These are phyloP conservation scores for Xylocopa sonorina DNA, from an alignment of 1,140 invertebrate genomes.

Conservation along the genomic window DNA sequence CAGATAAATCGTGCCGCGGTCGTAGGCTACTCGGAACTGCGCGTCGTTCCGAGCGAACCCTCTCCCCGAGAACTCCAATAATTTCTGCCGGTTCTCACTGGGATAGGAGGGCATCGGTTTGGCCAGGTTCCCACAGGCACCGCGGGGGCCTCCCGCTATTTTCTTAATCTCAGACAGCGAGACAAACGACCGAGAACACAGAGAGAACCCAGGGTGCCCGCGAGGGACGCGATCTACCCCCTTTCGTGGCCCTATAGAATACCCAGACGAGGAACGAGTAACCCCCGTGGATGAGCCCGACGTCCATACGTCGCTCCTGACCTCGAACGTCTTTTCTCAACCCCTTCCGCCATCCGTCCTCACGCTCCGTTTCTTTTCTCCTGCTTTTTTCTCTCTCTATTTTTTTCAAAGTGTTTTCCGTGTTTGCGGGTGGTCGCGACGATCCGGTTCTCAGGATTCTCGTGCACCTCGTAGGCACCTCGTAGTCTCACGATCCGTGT, in stretches of 20 bases:
- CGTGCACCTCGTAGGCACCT: not conserved
- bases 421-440: not conserved
- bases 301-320: not conserved
- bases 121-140: constrained; percentile 18
- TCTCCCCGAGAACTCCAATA: not conserved
- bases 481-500: constrained; percentile 30
- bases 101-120: not conserved
- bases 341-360: not conserved
- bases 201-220: constrained; percentile 10
- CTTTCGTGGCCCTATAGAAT: not conserved
- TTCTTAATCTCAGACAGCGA: constrained; percentile 23
- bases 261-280: not conserved
- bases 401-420: not conserved
- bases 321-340: not conserved
- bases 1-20: too few species aligned
- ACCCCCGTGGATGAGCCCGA: constrained; percentile 26
- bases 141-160: constrained; percentile 23
- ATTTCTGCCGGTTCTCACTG: constrained; percentile 5
- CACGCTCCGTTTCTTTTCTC: not conserved
- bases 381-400: too few species aligned
- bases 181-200: constrained; percentile 26
- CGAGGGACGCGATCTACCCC: constrained; percentile 10
- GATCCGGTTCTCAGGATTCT: not conserved
- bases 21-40: too few species aligned
- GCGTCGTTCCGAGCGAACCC: not conserved